These are phyloP conservation scores for Cyanoramphus novaezelandiae DNA, from an alignment of 2,113 vertebrate genomes.

Conservation along the genomic window DNA sequence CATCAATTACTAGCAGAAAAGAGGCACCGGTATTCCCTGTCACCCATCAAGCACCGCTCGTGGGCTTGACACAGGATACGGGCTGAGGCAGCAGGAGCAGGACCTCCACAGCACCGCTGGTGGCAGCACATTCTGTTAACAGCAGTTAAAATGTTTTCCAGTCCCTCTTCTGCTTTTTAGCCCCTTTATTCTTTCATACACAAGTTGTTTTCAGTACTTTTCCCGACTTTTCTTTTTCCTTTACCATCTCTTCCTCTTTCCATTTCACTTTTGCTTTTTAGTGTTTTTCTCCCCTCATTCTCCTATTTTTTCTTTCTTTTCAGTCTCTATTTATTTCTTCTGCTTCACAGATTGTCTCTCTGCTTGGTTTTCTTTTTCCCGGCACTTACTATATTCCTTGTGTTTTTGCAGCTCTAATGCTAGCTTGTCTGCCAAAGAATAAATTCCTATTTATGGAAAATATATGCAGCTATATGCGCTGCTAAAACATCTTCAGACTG, in stretches of 20 bases:
- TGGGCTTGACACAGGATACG: not conserved
- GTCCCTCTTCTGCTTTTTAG: not conserved
- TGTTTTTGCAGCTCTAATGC: slow-evolving; percentile 52
- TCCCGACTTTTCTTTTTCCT: not conserved
- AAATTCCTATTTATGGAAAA: slow-evolving; percentile 68
- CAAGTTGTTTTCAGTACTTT: not conserved
- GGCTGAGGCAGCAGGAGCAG: not conserved
- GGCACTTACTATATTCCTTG: slow-evolving; percentile 10
- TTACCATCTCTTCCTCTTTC: not conserved
- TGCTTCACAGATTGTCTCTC: slow-evolving; percentile 55
- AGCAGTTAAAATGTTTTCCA: not conserved
- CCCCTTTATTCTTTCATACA: not conserved
- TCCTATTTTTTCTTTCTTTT: not conserved
- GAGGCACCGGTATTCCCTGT: not conserved
- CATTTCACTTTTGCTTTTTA: not conserved
- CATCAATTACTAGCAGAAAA: not conserved
- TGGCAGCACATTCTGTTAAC: not conserved
- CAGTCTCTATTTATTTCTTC: slow-evolving; percentile 46
- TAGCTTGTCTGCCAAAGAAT: slow-evolving; percentile 62
- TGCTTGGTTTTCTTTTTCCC: slow-evolving; percentile 53
- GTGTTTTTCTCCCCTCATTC: not conserved
- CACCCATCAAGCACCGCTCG: not conserved
- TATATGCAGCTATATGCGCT: slow-evolving; percentile 58
- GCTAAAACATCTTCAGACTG: slow-evolving; percentile 63
- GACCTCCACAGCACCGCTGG: not conserved